phyloP scores from a whole-genome alignment of 2,797 vertebrate species.

The Acrocephalus scirpaceus region DNA sequence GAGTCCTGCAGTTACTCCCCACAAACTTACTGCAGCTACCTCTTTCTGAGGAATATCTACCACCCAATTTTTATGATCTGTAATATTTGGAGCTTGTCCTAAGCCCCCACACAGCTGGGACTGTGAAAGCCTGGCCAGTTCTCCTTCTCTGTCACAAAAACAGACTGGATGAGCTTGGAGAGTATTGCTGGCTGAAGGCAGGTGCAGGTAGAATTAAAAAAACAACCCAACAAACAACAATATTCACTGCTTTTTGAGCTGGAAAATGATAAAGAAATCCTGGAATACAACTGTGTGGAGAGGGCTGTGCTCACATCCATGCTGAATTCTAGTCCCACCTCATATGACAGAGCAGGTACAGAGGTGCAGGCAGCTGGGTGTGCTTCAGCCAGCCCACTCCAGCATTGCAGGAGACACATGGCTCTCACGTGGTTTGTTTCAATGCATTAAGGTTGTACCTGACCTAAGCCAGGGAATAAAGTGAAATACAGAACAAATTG shows the following conservation, averaged over 20 bases:
- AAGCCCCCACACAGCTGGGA: not conserved
- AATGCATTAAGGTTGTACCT: not conserved
- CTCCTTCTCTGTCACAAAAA: not conserved
- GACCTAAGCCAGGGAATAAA: not conserved
- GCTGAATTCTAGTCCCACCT: not conserved
- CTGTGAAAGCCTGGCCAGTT: not conserved
- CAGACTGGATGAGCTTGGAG: not conserved
- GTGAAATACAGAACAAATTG: not conserved
- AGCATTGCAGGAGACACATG: rapidly evolving
- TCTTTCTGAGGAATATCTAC: not conserved
- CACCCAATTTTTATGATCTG: not conserved
- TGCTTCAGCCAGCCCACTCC: not conserved
- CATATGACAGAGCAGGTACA: rapidly evolving
- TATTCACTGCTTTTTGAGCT: not conserved
- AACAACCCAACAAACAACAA: rapidly evolving
- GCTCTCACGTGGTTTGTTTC: not conserved
- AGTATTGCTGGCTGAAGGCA: rapidly evolving
- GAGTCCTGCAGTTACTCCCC: constrained; percentile 20
- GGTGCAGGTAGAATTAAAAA: not conserved
- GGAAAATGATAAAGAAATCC: not conserved
- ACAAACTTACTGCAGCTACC: not conserved
- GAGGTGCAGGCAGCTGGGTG: not conserved
- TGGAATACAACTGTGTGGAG: not conserved
- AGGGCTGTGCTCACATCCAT: not conserved
- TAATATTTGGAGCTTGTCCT: not conserved